Evolutionary conservation across 1,140 invertebrate species (phyloP).

Genomic region (Mamestra configurata): DNA sequence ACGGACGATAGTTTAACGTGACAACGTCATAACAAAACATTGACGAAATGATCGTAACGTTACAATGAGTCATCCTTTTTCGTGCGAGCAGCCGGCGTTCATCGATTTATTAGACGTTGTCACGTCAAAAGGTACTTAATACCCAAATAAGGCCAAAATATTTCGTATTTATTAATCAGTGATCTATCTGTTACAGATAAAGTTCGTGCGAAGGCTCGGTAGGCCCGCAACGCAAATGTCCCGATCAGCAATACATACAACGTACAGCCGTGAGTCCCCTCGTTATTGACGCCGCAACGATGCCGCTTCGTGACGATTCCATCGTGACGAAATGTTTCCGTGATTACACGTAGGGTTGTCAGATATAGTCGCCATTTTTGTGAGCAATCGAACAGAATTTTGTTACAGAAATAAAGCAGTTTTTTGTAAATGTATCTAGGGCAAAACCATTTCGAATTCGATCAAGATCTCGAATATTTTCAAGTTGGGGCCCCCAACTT

Average conservation of each 20-base stretch:
- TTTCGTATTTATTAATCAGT: neutral
- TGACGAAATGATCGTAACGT: too few species aligned
- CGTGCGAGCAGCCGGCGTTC: too few species aligned
- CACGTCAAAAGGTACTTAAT: too few species aligned
- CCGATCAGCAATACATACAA: constrained; percentile 52
- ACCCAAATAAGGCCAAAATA: too few species aligned
- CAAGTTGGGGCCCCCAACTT: neutral
- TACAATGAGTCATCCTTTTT: too few species aligned
- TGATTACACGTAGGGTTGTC: too few species aligned
- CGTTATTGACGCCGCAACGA: constrained; percentile 10
- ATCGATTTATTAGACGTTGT: too few species aligned
- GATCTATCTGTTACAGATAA: neutral
- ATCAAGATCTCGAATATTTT: constrained; percentile 5
- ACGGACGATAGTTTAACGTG: too few species aligned
- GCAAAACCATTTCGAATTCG: too few species aligned
- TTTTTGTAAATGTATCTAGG: too few species aligned
- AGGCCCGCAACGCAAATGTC: constrained; percentile 50
- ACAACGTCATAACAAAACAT: too few species aligned
- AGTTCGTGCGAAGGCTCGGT: constrained; percentile 1
- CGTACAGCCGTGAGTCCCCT: constrained; percentile 5
- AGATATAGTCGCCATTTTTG: neutral
- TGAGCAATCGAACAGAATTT: neutral
- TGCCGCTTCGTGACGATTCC: constrained; percentile 31
- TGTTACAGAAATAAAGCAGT: neutral
- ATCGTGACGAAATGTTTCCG: neutral